Evolutionary conservation across 2,888 invertebrate species (phyloP), one percentile per base, ranked within the genome.

Genomic region (Laothoe populi): DNA sequence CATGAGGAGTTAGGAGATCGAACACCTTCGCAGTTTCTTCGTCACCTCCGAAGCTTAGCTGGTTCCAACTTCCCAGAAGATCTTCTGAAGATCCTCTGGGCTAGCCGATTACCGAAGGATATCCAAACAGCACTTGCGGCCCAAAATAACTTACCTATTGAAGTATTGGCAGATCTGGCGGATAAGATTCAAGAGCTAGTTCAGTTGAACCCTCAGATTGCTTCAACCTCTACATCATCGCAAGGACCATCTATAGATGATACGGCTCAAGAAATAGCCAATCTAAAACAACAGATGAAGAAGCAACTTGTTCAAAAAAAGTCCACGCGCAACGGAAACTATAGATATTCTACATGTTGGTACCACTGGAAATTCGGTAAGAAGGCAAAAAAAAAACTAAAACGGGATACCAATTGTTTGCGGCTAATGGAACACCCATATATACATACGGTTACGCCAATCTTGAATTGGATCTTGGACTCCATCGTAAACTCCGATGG

Each of bases 1-100:
- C 64, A 68, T 8, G 70, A 73, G 31, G 71, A 73, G 53, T 35
- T 73, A 0, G 72, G 71, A 0, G 70, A 71, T 40, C 60, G 70
- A 3, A 71, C 69, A 24, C 70, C 70, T 0, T 64, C 72, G 0
- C 64, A 66, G 21, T 71, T 74, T 24, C 46, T 72, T 0, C 60
- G 71, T 2, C 70, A 70, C 23, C 60, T 70, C 7, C 65, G 63
- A 23, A 45, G 57, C 10, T 49, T 70, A 2, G 71, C 70, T 2
- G 72, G 71, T 0, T 61, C 63, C 11, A 42, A 26, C 0, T 61
- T 70, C 0, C 66, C 67, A 2, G 63, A 64, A 0, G 64, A 68
- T 4, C 68, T 70, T 31, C 11, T 70, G 1, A 21, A 60, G 0
- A 66, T 66, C 0, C 61, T 72, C 4, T 70, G 70, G 69, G 38